Percentiles rank a stretch among this genome's conserved stretches.
These are phyloP conservation scores for Gambusia affinis DNA, from an alignment of 2,113 vertebrate genomes.

Conservation along the genomic window DNA sequence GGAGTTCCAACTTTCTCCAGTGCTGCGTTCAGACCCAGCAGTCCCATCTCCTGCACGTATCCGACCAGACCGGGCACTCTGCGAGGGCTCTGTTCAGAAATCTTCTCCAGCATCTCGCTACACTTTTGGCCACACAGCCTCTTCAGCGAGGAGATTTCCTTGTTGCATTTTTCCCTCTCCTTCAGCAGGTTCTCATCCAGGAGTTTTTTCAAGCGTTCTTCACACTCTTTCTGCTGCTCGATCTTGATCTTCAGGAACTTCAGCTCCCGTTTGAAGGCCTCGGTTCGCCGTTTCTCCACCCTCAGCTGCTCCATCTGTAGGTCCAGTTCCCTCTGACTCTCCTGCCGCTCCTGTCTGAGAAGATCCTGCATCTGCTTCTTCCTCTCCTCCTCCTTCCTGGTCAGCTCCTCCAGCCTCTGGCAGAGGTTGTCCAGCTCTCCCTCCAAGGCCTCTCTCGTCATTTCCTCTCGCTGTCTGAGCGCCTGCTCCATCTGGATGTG, in stretches of 20 bases:
- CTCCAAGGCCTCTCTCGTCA: slow-evolving; percentile 45
- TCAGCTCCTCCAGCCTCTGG: slow-evolving; percentile 42
- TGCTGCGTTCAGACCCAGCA: slow-evolving; percentile 56
- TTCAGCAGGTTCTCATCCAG: slow-evolving; percentile 26
- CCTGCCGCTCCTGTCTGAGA: background rate
- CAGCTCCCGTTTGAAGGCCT: slow-evolving; percentile 47
- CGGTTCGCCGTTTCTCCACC: slow-evolving; percentile 28
- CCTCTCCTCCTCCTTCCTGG: slow-evolving; percentile 33
- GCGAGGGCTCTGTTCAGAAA: slow-evolving; percentile 1
- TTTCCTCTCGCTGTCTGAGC: slow-evolving; percentile 42
- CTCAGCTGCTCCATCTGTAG: slow-evolving; percentile 48
- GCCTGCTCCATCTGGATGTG: slow-evolving; percentile 47
- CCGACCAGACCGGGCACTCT: slow-evolving; percentile 23
- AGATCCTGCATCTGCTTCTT: slow-evolving; percentile 4
- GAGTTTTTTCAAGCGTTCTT: slow-evolving; percentile 39
- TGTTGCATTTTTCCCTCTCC: slow-evolving; percentile 17
- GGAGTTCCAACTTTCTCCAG: slow-evolving; percentile 38
- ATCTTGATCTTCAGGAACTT: slow-evolving; percentile 29
- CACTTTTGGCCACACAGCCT: slow-evolving; percentile 12
- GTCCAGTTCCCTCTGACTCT: slow-evolving; percentile 35
- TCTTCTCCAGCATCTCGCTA: background rate
- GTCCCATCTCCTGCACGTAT: slow-evolving; percentile 62
- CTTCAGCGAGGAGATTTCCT: background rate
- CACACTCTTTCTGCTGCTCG: slow-evolving; percentile 30
- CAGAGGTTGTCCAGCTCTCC: slow-evolving; percentile 47